Base-by-base conservation (phyloP, 2,113 vertebrate genomes). In the Aspidoscelis tigris region DNA sequence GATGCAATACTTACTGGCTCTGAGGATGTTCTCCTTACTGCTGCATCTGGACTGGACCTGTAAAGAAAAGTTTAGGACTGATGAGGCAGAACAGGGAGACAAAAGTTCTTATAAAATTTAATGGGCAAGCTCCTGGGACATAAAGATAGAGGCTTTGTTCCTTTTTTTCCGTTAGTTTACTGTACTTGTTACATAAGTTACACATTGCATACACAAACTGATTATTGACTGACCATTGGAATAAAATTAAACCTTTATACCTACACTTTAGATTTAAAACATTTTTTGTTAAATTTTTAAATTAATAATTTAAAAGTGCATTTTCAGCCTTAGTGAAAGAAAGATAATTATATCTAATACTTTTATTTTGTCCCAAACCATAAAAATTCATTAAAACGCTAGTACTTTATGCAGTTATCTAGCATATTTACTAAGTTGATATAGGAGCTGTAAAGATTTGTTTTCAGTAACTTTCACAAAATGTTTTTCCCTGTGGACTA, bases 1-100 rank as follows among this genome's bases (percentile, higher is more conserved):
- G 76, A 84, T 80, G 88, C 84, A 86, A 82, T 89, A 98, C 98
- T 98, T 95, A 99, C 99, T 99, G 96, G 99, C 98, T 98, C 99
- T 98, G 94, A 99, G 97, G 96, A 99, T 99, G 90, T 99, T 99
- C 94, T 99, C 99, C 96, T 99, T 99, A 96, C 99, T 99, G 97
- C 98, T 99, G 97, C 98, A 99, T 96, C 99, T 97, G 89, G 99
- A 99, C 95, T 99, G 98, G 95, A 99, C 98, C 98, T 99, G 94
- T 81, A 95, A 94, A 97, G 94, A 95, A 77, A 85, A 96, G 91
- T 81, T 95, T 78, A 93, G 47, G 92, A 81, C 86, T 90, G 94
- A 87, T 96, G 88, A 96, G 94, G 90, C 91, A 93, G 87, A 90
- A 92, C 84, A 94, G 91, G 94, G 83, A 91, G 33, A 70, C 80